Evolutionary conservation across 2,888 invertebrate genomes (phyloP).

Genomic region (Athalia rosae): DNA sequence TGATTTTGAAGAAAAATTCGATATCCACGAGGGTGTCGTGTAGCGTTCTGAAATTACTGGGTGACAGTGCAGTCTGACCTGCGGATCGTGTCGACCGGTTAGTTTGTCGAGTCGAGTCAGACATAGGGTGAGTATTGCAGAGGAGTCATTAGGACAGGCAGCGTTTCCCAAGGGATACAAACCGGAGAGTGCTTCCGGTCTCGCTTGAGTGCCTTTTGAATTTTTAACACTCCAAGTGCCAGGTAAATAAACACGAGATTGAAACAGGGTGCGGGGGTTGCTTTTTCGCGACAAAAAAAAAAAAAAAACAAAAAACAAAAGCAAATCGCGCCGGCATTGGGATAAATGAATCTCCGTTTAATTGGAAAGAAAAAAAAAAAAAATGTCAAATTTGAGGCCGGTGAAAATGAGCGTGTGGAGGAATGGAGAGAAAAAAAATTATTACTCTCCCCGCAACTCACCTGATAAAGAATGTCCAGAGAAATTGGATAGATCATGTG

Average conservation of each 20-base stretch:
- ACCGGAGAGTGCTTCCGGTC: constrained; percentile 63
- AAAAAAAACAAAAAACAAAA: no score
- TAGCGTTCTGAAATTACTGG: background rate
- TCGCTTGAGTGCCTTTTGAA: constrained; percentile 67
- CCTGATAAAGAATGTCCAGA: constrained; percentile 95
- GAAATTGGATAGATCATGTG: constrained; percentile 99
- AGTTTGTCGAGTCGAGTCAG: constrained; percentile 26
- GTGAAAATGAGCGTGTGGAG: no score
- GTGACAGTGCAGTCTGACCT: background rate
- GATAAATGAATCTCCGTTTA: constrained; percentile 50
- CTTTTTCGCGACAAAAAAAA: no score
- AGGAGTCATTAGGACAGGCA: constrained; percentile 36
- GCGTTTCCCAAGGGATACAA: constrained; percentile 19
- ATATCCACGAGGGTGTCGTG: no score
- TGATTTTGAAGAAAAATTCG: no score
- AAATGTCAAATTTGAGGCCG: no score
- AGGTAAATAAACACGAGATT: constrained; percentile 49
- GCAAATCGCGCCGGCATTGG: constrained; percentile 9
- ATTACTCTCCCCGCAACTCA: constrained; percentile 71
- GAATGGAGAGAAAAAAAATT: no score
- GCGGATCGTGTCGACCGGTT: background rate
- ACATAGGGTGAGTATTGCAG: constrained; percentile 37
- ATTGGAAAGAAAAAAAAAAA: no score
- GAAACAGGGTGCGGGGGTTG: constrained; percentile 44
- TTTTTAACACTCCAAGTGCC: constrained; percentile 60